Base-by-base conservation (phyloP, 92 coral and sea anemone genomes). In the Phymanthus crucifer region DNA sequence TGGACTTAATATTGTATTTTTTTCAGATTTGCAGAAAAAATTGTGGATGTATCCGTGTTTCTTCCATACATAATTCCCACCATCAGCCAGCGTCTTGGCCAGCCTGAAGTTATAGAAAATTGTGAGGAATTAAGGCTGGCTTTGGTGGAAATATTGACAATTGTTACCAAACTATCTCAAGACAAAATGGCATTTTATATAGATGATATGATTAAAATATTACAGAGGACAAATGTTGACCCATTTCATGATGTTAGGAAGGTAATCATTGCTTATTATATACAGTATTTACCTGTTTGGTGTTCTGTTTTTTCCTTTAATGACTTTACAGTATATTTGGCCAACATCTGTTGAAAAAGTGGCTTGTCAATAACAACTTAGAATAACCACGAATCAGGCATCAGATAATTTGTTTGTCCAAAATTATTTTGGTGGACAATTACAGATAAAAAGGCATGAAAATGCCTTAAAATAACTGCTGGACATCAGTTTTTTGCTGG, bases 221-320 rank as follows among this genome's bases (percentile, higher is more conserved):
- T 95, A 48, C 99, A 95, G 61, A 87, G 88, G 77, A 91, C 98
- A 48, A 83, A 91, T 67, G 90, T 92, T 32, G 99, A 93, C 71
- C 98, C 94, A 70, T 95, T 93, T 67, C 99, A 95, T 87, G 98
- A 95, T n/a, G 99, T 93, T 4, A 93, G 95, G 74, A 95, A 93
- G 97, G 99, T 95, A 47, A 71, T 81, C 17, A 6, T 27, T 43
- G 18, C 48, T 43, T 17, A 43, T 10, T 9, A 43, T 9, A 4
- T 6, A 6, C n/a, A n/a, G n/a, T n/a, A n/a, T n/a, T n/a, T n/a
- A n/a, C n/a, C n/a, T n/a, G n/a, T n/a, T n/a, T n/a, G n/a, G n/a
- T n/a, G n/a, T n/a, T n/a, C n/a, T n/a, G n/a, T n/a, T n/a, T n/a
- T n/a, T n/a, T n/a, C n/a, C n/a, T n/a, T n/a, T n/a, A n/a, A n/a